phyloP scores from a whole-genome alignment of 2,888 invertebrate genomes.

The Drosophila subsilvestris region DNA sequence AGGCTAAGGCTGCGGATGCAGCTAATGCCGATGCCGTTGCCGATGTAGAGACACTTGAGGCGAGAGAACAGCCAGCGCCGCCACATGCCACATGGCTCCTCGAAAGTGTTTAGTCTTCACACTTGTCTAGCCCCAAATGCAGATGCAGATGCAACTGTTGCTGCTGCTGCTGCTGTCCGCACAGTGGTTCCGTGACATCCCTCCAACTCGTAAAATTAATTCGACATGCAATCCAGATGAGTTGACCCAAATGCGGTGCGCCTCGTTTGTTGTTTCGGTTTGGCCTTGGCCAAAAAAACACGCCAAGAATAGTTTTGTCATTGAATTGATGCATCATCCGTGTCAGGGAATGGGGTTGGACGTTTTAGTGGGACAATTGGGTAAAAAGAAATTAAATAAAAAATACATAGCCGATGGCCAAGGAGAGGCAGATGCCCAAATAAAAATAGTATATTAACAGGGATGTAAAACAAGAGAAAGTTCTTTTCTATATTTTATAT shows the following conservation, averaged over 20 bases:
- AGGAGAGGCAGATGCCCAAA: too few relatives aligned
- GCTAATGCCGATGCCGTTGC: conserved; percentile 14
- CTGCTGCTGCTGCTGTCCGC: conserved; percentile 49
- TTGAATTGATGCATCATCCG: conserved; percentile 47
- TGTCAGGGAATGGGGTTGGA: not conserved
- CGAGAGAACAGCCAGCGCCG: conserved; percentile 6
- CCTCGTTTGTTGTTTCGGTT: conserved; percentile 19
- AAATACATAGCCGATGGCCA: too few relatives aligned
- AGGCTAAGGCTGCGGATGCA: conserved; percentile 37
- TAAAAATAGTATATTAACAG: too few relatives aligned
- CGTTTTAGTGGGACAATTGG: not conserved
- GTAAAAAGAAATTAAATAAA: not conserved
- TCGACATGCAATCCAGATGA: conserved; percentile 10
- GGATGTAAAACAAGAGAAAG: too few relatives aligned
- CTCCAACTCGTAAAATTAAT: not conserved
- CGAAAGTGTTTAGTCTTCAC: conserved; percentile 48
- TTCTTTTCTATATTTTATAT: not conserved
- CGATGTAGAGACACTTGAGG: conserved; percentile 43
- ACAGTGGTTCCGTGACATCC: conserved; percentile 51
- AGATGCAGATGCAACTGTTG: conserved; percentile 51
- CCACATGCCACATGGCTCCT: conserved; percentile 35
- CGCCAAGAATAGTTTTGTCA: conserved; percentile 58
- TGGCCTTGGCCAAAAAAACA: conserved; percentile 52
- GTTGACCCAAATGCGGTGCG: conserved; percentile 8
- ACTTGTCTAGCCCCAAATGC: conserved; percentile 31